Conservation (phyloP, 2,888 invertebrate species). For the Heliconius cydno region DNA sequence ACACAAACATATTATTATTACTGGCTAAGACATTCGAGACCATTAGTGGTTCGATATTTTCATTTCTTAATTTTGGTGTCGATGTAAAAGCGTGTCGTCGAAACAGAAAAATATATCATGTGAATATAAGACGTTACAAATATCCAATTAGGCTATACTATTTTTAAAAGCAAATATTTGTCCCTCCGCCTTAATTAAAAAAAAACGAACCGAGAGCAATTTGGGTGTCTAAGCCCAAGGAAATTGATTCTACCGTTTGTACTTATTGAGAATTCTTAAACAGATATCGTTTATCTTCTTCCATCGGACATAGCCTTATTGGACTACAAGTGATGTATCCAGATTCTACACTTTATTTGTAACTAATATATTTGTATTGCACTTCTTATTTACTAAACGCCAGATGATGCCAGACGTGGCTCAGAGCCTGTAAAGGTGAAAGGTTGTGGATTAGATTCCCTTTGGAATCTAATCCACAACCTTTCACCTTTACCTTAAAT, state of each 20-base stretch:
- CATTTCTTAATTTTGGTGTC: too few species aligned
- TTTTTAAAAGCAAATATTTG: slow-evolving; percentile 21
- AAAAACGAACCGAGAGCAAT: slow-evolving; percentile 27
- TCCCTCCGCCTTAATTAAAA: slow-evolving; percentile 36
- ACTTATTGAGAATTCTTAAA: slow-evolving; percentile 32
- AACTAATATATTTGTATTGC: too few species aligned
- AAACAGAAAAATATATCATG: background rate
- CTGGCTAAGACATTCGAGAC: too few species aligned
- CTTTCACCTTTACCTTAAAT: too few species aligned
- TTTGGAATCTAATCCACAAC: too few species aligned
- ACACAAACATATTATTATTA: too few species aligned
- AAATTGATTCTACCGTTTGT: slow-evolving; percentile 27
- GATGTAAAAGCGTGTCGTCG: too few species aligned
- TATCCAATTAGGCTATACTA: slow-evolving; percentile 1
- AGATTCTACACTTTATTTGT: background rate
- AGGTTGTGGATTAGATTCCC: too few species aligned
- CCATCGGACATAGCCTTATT: slow-evolving; percentile 3
- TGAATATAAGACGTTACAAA: background rate
- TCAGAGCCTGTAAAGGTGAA: too few species aligned
- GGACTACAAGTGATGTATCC: background rate
- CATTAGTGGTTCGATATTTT: too few species aligned
- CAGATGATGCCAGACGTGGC: too few species aligned
- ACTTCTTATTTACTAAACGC: too few species aligned
- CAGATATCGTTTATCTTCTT: slow-evolving; percentile 28
- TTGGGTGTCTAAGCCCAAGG: slow-evolving; percentile 20